Evolutionary conservation across 2,113 vertebrate genomes (phyloP).

Genomic region (Vidua macroura): DNA sequence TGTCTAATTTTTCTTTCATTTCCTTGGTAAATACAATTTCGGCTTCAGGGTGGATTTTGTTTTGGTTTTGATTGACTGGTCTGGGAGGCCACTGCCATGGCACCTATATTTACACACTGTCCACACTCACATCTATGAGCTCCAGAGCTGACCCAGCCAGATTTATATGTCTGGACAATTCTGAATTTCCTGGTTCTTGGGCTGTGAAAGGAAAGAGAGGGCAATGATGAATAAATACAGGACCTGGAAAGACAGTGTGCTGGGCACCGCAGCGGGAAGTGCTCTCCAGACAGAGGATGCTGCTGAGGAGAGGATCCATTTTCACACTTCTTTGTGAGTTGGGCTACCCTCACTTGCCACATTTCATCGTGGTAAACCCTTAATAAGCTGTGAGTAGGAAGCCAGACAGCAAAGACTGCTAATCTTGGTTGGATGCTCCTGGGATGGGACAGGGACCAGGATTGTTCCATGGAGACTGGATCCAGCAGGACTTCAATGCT

Average conservation of each 20-base stretch:
- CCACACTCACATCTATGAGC: not conserved
- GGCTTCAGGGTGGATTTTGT: not conserved
- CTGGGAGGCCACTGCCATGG: not conserved
- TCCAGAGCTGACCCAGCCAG: not conserved
- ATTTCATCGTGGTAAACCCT: not conserved
- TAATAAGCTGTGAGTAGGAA: not conserved
- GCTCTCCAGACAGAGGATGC: not conserved
- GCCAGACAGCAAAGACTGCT: not conserved
- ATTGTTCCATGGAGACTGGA: accelerated
- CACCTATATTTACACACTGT: not conserved
- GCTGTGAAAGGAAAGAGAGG: not conserved
- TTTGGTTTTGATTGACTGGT: not conserved
- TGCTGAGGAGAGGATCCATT: not conserved
- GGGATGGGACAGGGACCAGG: accelerated
- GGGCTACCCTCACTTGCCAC: not conserved
- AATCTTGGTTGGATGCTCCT: not conserved
- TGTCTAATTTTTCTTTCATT: not conserved
- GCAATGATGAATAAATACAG: not conserved
- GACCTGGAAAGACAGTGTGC: not conserved
- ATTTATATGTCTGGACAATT: not conserved
- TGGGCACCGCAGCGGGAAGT: not conserved
- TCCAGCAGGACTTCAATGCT: not conserved
- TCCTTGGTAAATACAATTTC: not conserved
- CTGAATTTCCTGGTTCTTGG: not conserved
- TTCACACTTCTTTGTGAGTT: not conserved